Evolutionary conservation across 2,797 vertebrate species (phyloP).

Genomic region (Protonibea diacanthus): DNA sequence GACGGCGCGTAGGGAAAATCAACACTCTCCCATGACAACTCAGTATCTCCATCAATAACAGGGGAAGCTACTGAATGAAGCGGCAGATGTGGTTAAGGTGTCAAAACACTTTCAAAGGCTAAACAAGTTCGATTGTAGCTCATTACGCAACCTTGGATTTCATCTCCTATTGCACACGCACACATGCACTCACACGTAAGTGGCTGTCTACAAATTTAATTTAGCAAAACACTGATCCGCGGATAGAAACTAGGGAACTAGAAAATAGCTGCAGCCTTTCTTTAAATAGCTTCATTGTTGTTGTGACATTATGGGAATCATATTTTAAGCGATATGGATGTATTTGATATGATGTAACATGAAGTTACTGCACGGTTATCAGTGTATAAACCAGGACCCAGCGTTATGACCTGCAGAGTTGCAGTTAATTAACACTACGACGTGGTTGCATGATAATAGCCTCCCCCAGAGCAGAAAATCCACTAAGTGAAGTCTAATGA

Average conservation of each 20-base stretch:
- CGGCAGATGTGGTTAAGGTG: slow-evolving; percentile 59
- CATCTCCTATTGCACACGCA: slow-evolving; percentile 24
- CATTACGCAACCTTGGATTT: slow-evolving; percentile 46
- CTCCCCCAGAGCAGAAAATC: slow-evolving; percentile 15
- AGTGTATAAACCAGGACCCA: slow-evolving; percentile 9
- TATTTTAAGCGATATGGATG: neutral
- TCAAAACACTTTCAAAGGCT: slow-evolving; percentile 60
- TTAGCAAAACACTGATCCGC: slow-evolving; percentile 32
- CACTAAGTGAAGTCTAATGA: slow-evolving; percentile 25
- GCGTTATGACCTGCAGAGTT: slow-evolving; percentile 15
- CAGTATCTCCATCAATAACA: slow-evolving; percentile 37
- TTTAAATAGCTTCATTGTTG: slow-evolving; percentile 6
- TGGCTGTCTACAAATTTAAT: slow-evolving; percentile 22
- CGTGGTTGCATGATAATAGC: slow-evolving; percentile 1
- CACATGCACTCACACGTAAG: slow-evolving; percentile 9
- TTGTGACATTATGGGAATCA: neutral
- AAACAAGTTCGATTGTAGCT: slow-evolving; percentile 59
- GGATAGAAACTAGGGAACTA: neutral
- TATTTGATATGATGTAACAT: slow-evolving; percentile 9
- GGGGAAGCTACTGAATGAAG: slow-evolving; percentile 43
- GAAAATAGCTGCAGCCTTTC: slow-evolving; percentile 2
- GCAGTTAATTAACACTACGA: slow-evolving; percentile 31
- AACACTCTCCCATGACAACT: slow-evolving; percentile 21
- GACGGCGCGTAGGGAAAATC: slow-evolving; percentile 1
- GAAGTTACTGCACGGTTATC: neutral